Base-by-base conservation (phyloP, 2,888 invertebrate genomes). In the Tridacna gigas region DNA sequence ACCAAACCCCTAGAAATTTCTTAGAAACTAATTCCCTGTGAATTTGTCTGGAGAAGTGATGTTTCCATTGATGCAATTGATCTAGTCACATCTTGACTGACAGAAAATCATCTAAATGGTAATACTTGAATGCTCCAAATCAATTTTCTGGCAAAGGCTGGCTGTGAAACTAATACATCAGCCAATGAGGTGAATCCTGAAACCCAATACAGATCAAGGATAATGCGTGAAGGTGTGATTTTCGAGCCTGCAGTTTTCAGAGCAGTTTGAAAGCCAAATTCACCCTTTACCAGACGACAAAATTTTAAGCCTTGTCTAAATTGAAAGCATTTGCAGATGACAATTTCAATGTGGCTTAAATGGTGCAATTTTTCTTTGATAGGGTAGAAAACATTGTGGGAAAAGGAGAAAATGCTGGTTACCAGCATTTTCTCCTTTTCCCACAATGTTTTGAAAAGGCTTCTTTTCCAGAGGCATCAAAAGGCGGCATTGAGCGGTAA, bases 71-170 rank as follows among this genome's bases (percentile, higher is more conserved):
- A 18, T 25, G 9, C 22, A 26, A 66, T 66, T 66, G 66, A 66
- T 66, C 26, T 66, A 9, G 66, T 9, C 22, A 12, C 15, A 26
- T 9, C 28, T 18, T 25, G 66, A 66, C 26, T 66, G 66, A 66
- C 66, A 66, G 66, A 66, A 66, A 66, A 66, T 66, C 66, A 66
- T 66, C 66, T 66, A 66, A 66, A 66, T 66, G 66, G 66, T 66
- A 66, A 66, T 66, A 66, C 66, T 66, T 66, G 26, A 66, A 18
- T 66, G 66, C 66, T 66, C 26, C 28, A 28, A 66, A 66, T 66
- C 66, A 66, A 66, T 66, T 66, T 22, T 66, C 56, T 66, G 66
- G 66, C 66, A 22, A 26, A 26, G 66, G 28, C 9, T 66, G 66
- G 66, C 28, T 25, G 18, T 66, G 37, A 37, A 66, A 66, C 26